Evolutionary conservation across 2,797 vertebrate genomes (phyloP).

Genomic region (Morelia viridis): DNA sequence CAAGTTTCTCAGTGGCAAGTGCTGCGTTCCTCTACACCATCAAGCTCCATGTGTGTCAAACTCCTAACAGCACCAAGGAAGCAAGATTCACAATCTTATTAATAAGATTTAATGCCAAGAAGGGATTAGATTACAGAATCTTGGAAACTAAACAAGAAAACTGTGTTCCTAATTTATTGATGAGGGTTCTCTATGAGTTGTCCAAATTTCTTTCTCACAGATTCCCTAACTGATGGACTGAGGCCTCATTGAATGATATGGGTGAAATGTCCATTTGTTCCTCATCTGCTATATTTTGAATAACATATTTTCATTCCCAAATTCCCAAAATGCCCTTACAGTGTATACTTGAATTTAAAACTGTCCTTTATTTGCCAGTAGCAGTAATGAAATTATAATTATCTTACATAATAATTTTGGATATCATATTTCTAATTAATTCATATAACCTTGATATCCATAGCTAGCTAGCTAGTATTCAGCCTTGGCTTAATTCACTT

Average conservation of each 20-base stretch:
- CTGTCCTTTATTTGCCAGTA: neutral
- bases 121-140: neutral
- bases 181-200: neutral
- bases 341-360: neutral
- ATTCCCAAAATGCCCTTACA: neutral
- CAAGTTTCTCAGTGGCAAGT: neutral
- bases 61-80: neutral
- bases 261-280: neutral
- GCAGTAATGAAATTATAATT: neutral
- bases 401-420: neutral
- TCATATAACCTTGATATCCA: neutral
- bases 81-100: neutral
- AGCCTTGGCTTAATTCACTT: neutral
- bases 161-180: neutral
- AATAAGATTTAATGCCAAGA: neutral
- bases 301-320: neutral
- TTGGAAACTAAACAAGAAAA: neutral
- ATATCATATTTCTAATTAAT: neutral
- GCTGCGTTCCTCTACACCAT: neutral
- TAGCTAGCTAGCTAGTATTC: neutral
- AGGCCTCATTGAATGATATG: neutral
- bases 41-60: neutral
- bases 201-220: neutral
- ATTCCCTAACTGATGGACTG: neutral
- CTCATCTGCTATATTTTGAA: neutral